Evolutionary conservation across 92 coral and sea anemone genomes (phyloP).

Genomic region (Epizoanthus illoricatus): DNA sequence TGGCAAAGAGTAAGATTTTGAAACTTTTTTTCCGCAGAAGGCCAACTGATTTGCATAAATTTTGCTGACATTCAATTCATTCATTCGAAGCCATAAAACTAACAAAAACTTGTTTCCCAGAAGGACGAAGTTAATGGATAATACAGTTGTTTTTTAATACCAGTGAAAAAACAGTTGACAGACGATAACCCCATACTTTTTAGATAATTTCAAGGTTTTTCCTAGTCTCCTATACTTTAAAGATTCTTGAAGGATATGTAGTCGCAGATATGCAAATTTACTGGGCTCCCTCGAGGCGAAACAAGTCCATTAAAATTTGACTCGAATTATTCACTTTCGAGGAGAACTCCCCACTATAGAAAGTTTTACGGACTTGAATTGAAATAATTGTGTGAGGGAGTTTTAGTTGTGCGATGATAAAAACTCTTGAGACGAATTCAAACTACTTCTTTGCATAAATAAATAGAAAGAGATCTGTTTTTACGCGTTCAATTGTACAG

Average conservation of each 20-base stretch:
- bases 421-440: neutral
- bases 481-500: slow-evolving; percentile 18
- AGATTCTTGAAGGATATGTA: slow-evolving; percentile 18
- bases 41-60: slow-evolving; percentile 56
- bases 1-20: slow-evolving; percentile 57
- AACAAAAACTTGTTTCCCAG: slow-evolving; percentile 36
- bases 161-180: neutral
- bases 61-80: slow-evolving; percentile 61
- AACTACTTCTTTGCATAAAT: neutral
- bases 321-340: slow-evolving; percentile 26
- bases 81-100: slow-evolving; percentile 65
- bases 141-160: slow-evolving; percentile 5
- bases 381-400: neutral
- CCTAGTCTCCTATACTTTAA: neutral
- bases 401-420: neutral
- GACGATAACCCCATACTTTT: slow-evolving; percentile 4
- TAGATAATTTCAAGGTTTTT: slow-evolving; percentile 21
- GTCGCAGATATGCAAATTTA: slow-evolving; percentile 32
- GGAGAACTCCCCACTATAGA: slow-evolving; percentile 17
- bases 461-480: slow-evolving; percentile 17
- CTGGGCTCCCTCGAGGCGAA: slow-evolving; percentile 29
- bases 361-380: slow-evolving; percentile 1
- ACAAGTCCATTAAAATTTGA: slow-evolving; percentile 40
- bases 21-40: slow-evolving; percentile 73
- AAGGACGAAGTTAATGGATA: slow-evolving; percentile 3